Evolutionary conservation across 2,113 vertebrate species (phyloP).

Genomic region (Cygnus atratus): DNA sequence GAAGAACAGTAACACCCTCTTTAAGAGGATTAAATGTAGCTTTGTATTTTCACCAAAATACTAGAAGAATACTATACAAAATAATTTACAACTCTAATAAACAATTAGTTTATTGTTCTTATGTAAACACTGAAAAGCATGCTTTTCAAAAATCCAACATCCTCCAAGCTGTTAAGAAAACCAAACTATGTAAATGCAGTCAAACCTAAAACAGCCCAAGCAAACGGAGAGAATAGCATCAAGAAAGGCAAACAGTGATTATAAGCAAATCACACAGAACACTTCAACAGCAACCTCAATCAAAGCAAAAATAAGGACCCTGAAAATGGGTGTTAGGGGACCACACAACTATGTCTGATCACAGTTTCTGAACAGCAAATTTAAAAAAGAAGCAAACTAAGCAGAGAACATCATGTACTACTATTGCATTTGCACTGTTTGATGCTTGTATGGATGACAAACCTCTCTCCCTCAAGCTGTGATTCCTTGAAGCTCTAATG

Average conservation of each 20-base stretch:
- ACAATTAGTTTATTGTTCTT: slow-evolving; percentile 1
- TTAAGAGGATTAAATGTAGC: neutral
- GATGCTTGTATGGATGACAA: neutral
- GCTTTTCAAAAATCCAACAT: slow-evolving; percentile 14
- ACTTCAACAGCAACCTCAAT: neutral
- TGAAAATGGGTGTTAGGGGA: neutral
- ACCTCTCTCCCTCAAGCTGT: neutral
- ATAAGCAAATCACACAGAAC: neutral
- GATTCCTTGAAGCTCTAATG: neutral
- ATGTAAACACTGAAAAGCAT: neutral
- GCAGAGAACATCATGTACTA: neutral
- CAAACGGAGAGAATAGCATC: neutral
- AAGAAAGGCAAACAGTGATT: neutral
- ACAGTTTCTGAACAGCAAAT: neutral
- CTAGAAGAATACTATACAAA: neutral
- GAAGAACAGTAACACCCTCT: neutral
- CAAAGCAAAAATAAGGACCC: neutral
- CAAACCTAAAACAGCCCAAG: neutral
- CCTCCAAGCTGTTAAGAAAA: neutral
- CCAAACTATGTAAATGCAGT: neutral
- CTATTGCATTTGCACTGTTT: neutral
- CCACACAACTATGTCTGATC: neutral
- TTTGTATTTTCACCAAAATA: neutral
- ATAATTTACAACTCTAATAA: slow-evolving; percentile 19
- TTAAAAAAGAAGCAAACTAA: neutral